Base-by-base conservation (phyloP, 2,888 invertebrate genomes). In the Octodonta nipae region DNA sequence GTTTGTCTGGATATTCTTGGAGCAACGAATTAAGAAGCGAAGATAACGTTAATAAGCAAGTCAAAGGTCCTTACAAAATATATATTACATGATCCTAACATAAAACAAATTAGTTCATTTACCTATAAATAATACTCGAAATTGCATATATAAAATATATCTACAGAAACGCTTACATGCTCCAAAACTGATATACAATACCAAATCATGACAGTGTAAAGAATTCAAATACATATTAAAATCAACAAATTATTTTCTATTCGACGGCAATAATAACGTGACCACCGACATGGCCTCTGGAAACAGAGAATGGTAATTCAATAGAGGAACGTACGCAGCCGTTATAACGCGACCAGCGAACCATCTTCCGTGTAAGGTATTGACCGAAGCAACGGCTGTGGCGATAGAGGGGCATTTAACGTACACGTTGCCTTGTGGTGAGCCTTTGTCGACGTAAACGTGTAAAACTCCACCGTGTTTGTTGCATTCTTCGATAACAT, bases 351-450 rank as follows among this genome's bases (percentile, higher is more conserved):
- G 77, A 2, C 95, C 93, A 15, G 92, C 93, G 67, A 96, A 96
- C 87, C 92, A 96, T 37, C 98, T 72, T 3, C 98, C 98, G 60
- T 98, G 96, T 32, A 98, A 67, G 0, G 92, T 83, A 64, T 89
- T 91, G 5, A 98, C 96, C 0, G 95, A 89, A 4, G 93, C 85
- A 6, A 91, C 91, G 1, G 96, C 95, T 1, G 93, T 89, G 2
- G 89, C 81, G 52, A 96, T 92, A 33, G 89, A 87, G 0, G 95
- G 92, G 65, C 96, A 96, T 61, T 99, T 99, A 29, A 96, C 93
- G 60, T 98, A 98, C 4, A 98, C 95, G 58, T 95, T 95, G 28
- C 98, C 98, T 43, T 63, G 85, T 0, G 87, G 80, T 1, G 92
- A 91, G 1, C 83, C 82, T 59, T 85, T 85, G 57, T 96, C 95